Conservation (phyloP, 1,140 invertebrate genomes). For the Sinonovacula constricta region DNA sequence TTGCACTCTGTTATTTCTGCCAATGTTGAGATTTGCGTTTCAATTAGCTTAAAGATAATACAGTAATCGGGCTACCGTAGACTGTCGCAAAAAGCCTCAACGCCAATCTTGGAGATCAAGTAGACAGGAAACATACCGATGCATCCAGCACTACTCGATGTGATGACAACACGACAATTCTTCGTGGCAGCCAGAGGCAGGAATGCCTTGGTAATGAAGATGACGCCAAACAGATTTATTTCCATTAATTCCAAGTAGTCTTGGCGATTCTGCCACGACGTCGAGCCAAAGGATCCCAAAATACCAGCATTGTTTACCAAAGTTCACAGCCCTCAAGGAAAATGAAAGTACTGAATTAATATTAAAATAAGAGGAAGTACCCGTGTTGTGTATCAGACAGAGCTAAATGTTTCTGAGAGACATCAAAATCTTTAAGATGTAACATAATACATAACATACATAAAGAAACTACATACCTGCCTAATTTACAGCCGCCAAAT, state of each 20-base stretch:
- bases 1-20: too few relatives aligned
- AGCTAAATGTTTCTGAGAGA: too few relatives aligned
- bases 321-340: constrained; percentile 64
- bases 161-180: constrained; percentile 62
- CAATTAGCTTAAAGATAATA: background rate
- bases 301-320: constrained; percentile 68
- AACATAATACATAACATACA: too few relatives aligned
- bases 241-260: constrained; percentile 44
- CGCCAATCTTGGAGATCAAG: constrained; percentile 61
- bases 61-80: too few relatives aligned
- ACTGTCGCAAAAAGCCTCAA: constrained; percentile 62
- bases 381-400: too few relatives aligned
- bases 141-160: constrained; percentile 54
- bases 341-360: too few relatives aligned
- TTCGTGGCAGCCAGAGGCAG: too few relatives aligned
- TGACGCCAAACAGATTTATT: constrained; percentile 60
- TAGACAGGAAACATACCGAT: constrained; percentile 51
- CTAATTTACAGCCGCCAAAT: too few relatives aligned
- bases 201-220: constrained; percentile 56
- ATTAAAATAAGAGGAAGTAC: too few relatives aligned
- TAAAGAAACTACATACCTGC: too few relatives aligned
- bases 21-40: background rate
- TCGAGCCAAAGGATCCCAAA: constrained; percentile 37
- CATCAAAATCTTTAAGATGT: too few relatives aligned
- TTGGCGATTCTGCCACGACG: constrained; percentile 51